Conservation (phyloP, 2,113 vertebrate species). For the Lepus timidus region DNA sequence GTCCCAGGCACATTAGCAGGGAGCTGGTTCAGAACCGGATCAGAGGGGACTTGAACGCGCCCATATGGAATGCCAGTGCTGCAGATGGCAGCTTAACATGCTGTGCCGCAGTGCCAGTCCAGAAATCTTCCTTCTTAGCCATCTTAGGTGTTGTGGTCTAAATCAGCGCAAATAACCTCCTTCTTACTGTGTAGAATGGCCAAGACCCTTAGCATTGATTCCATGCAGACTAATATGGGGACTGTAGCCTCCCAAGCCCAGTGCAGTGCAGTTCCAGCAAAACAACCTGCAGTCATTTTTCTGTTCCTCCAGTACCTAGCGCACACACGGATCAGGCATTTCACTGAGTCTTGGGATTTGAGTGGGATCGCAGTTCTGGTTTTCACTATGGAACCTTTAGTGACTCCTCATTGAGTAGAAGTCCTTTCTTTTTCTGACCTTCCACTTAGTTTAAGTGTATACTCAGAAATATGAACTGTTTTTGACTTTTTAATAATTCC, state of each 20-base stretch:
- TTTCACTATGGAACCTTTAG: neutral
- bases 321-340: neutral
- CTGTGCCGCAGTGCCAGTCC: too few relatives aligned
- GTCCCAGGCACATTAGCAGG: too few relatives aligned
- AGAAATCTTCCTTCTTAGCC: neutral
- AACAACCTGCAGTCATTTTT: neutral
- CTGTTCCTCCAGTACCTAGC: neutral
- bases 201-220: neutral
- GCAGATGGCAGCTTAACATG: too few relatives aligned
- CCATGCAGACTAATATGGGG: neutral
- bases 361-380: neutral
- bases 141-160: neutral
- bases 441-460: neutral
- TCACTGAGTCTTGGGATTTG: neutral
- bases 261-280: fast-evolving
- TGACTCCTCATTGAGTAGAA: neutral
- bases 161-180: neutral
- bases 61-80: too few relatives aligned
- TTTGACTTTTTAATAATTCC: neutral
- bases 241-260: neutral
- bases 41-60: too few relatives aligned
- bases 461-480: neutral
- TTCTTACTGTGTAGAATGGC: neutral
- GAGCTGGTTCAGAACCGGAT: too few relatives aligned
- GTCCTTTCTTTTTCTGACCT: neutral